phyloP scores from a whole-genome alignment of 2,888 invertebrate species.

The Tipula unca region DNA sequence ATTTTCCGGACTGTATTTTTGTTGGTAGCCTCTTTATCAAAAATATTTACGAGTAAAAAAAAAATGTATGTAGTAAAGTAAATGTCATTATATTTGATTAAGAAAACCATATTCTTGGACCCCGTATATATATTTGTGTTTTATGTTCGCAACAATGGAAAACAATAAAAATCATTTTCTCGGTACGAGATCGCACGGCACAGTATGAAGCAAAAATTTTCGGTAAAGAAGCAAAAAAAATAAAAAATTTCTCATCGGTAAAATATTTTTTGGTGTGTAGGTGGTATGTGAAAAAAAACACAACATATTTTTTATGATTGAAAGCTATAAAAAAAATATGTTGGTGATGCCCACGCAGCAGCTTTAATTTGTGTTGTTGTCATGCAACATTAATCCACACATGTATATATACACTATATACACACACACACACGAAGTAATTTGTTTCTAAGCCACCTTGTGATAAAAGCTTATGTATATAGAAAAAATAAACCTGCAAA shows the following conservation, averaged over 20 bases:
- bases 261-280: neutral
- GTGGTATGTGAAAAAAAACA: neutral
- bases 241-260: neutral
- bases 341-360: neutral
- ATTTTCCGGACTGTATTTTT: neutral
- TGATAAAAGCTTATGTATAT: neutral
- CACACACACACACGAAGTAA: neutral
- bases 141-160: neutral
- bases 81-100: neutral
- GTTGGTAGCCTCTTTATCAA: neutral
- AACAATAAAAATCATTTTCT: slow-evolving; percentile 14
- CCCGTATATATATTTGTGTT: neutral
- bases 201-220: neutral
- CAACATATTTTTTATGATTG: neutral
- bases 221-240: neutral
- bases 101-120: neutral
- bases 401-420: neutral
- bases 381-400: neutral
- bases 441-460: neutral
- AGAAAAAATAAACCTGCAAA: neutral
- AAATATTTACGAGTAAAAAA: neutral
- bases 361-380: neutral
- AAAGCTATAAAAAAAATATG: neutral
- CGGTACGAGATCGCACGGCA: neutral
- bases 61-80: too few species aligned